Conservation (phyloP, 2,797 vertebrate species). For the Enteromius mattozi region DNA sequence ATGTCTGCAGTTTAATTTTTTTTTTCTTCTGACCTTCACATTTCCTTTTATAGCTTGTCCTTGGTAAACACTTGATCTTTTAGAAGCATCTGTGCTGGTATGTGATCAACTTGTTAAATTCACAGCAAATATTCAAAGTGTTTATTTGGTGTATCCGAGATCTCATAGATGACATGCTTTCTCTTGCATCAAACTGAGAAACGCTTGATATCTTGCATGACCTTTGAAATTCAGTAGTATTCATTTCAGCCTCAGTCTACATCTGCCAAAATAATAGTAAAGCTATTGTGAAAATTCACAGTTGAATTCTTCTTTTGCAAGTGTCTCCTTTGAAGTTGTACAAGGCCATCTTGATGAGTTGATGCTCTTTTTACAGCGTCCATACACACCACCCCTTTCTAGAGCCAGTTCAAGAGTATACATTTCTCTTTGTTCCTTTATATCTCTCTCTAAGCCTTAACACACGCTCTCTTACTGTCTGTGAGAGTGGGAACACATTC, state of each 20-base stretch:
- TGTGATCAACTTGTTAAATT: constrained; percentile 10
- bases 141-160: constrained; percentile 7
- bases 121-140: neutral
- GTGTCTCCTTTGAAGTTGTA: constrained; percentile 19
- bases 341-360: constrained; percentile 26
- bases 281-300: constrained; percentile 28
- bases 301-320: constrained; percentile 36
- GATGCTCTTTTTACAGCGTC: constrained; percentile 16
- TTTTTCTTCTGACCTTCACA: neutral
- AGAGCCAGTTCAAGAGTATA: constrained; percentile 43
- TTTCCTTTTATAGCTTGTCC: neutral
- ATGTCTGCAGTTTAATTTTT: neutral
- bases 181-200: constrained; percentile 15
- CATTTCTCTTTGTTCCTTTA: constrained; percentile 10
- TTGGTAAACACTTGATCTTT: constrained; percentile 10
- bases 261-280: constrained; percentile 25
- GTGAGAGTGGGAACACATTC: constrained; percentile 14
- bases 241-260: constrained; percentile 33
- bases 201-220: constrained; percentile 36
- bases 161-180: constrained; percentile 11
- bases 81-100: neutral
- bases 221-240: constrained; percentile 53
- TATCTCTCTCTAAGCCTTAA: constrained; percentile 27
- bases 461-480: neutral
- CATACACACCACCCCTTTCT: constrained; percentile 42